These are phyloP conservation scores for Drosophila parabipectinata DNA, from an alignment of 1,140 invertebrate genomes.

Conservation along the genomic window DNA sequence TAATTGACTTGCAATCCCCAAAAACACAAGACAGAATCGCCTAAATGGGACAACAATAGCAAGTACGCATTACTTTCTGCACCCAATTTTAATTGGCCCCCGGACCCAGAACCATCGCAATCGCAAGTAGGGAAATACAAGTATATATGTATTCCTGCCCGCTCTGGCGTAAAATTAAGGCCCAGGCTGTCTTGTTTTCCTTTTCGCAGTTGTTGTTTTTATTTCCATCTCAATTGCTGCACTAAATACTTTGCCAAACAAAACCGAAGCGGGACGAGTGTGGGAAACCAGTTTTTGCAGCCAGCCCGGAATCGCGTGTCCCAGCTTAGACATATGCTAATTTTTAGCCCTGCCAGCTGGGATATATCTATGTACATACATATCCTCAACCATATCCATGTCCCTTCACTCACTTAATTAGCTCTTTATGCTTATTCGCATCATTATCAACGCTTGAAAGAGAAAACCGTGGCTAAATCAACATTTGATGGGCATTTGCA, in stretches of 20 bases:
- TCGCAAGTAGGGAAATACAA: slow-evolving; percentile 31
- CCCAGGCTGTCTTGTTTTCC: slow-evolving; percentile 30
- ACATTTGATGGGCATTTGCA: slow-evolving; percentile 69
- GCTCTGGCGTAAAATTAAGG: slow-evolving; percentile 69
- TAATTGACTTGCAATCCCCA: slow-evolving; percentile 74
- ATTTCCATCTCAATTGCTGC: slow-evolving; percentile 75
- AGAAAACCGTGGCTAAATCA: slow-evolving; percentile 69
- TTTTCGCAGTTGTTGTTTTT: slow-evolving; percentile 23
- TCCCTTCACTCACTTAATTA: slow-evolving; percentile 35
- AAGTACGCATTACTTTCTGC: slow-evolving; percentile 64
- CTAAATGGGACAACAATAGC: slow-evolving; percentile 43
- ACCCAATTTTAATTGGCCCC: slow-evolving; percentile 72
- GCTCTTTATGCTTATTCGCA: slow-evolving; percentile 35
- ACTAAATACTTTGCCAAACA: slow-evolving; percentile 74
- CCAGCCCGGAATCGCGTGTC: slow-evolving; percentile 34
- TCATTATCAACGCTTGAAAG: slow-evolving; percentile 66
- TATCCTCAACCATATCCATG: neutral
- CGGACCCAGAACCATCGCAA: slow-evolving; percentile 17
- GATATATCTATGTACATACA: neutral
- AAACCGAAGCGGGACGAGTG: slow-evolving; percentile 32
- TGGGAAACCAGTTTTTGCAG: slow-evolving; percentile 54
- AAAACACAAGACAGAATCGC: slow-evolving; percentile 5
- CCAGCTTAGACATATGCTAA: slow-evolving; percentile 65
- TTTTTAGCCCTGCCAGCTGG: slow-evolving; percentile 26
- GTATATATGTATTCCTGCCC: slow-evolving; percentile 38